Base-by-base conservation (phyloP, 2,797 vertebrate genomes). In the Poeciliopsis paucimaculata region DNA sequence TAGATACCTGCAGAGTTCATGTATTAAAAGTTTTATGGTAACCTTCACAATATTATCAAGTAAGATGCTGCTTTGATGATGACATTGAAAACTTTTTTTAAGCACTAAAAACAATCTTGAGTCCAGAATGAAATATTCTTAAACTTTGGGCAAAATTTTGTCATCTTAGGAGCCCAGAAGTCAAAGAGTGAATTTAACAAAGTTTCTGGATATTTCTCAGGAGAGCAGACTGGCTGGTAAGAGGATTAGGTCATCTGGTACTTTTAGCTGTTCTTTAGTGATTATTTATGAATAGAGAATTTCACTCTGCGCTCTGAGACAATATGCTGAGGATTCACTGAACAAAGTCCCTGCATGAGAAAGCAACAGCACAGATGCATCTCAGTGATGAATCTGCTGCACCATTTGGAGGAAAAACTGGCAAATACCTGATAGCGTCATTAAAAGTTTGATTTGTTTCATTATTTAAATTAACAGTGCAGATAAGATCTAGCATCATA, bases 241-340 rank as follows among this genome's bases (percentile, higher is more conserved):
- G 87, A 91, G 91, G 92, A 94, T 94, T 93, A 92, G 39, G 68
- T 73, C 31, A 84, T 76, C 75, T 62, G 77, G 36, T 34, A 16
- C 41, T 43, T 75, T 34, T 74, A 8, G 4, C 8, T 28, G 18
- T n/a, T 47, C 45, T 49, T 39, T 15, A 23, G 51, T 75, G 74
- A 76, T 39, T 74, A 41, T 46, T 46, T 12, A 34, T 34, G 4
- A 71, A 78, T 11, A 55, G 26, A 64, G 20, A 66, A 47, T 34
- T 62, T 64, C 43, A n/a, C 36, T 43, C 1, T 36, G 18, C 3
- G 0, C 62, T 66, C 20, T 26, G 39, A 70, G 66, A 8, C 36
- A 26, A 68, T 12, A 12, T 66, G 0, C 20, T n/a, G 23, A 70
- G 20, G 23, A 43, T 43, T 70, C 23, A n/a, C 5, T n/a, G 26